Percentiles rank a stretch among this genome's conserved stretches.
phyloP scores from a whole-genome alignment of 2,797 vertebrate genomes.

The Glyptemys insculpta region DNA sequence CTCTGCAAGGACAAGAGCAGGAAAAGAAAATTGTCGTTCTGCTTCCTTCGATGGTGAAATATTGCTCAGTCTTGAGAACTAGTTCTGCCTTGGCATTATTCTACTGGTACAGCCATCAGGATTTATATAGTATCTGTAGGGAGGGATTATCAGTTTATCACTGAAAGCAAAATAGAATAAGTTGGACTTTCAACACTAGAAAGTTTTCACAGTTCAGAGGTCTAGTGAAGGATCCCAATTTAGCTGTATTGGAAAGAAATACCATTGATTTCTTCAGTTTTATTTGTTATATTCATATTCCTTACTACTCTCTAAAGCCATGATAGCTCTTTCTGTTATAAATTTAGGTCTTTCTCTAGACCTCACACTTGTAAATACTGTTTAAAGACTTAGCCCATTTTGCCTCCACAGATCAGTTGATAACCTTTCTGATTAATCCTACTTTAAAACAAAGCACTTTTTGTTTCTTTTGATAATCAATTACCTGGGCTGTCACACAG shows the following conservation, averaged over 20 bases:
- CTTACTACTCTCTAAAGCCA: neutral
- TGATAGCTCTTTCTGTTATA: conserved; percentile 12
- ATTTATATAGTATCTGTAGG: neutral
- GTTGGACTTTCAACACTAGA: neutral
- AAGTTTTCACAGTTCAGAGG: neutral
- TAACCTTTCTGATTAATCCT: conserved; percentile 64
- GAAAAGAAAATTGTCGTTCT: neutral
- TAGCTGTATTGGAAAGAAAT: neutral
- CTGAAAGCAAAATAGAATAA: neutral
- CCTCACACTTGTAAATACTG: neutral
- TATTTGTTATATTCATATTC: conserved; percentile 14
- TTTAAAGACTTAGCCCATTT: conserved; percentile 43
- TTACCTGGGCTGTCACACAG: conserved; percentile 66
- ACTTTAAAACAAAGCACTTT: conserved; percentile 53
- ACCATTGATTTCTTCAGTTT: neutral
- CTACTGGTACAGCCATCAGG: neutral
- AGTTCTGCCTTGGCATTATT: neutral
- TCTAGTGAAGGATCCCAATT: neutral
- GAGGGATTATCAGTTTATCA: neutral
- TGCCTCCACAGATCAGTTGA: conserved; percentile 56
- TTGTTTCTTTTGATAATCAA: conserved; percentile 71
- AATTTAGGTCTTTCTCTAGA: neutral
- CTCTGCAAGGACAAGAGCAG: neutral
- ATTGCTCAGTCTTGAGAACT: neutral
- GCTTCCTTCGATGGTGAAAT: neutral